These are phyloP conservation scores for Sycobia sp. DNA, from an alignment of 1,140 invertebrate genomes.

Conservation along the genomic window DNA sequence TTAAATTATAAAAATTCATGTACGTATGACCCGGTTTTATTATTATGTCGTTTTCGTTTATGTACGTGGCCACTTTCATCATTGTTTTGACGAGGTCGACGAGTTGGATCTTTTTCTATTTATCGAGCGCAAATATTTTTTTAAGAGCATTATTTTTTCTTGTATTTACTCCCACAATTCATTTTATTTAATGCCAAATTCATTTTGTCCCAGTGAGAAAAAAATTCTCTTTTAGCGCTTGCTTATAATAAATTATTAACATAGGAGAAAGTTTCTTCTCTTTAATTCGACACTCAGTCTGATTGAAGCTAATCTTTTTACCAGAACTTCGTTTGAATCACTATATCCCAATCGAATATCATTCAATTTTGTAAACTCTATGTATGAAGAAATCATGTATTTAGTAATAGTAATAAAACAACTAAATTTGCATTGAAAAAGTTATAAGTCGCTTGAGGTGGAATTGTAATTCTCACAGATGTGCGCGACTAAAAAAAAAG, in stretches of 20 bases:
- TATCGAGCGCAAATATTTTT: background rate
- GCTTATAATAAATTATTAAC: slow-evolving; percentile 32
- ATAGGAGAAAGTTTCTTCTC: slow-evolving; percentile 10
- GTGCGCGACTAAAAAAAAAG: no score
- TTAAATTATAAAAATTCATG: no score
- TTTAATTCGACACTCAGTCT: slow-evolving; percentile 24
- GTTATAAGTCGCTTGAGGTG: no score
- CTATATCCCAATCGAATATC: background rate
- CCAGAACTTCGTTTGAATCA: slow-evolving; percentile 18
- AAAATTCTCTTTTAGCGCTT: slow-evolving; percentile 19
- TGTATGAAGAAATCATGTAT: slow-evolving; percentile 1
- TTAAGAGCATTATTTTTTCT: background rate
- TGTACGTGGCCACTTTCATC: slow-evolving; percentile 54
- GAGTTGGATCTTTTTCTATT: slow-evolving; percentile 17
- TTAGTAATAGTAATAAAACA: background rate
- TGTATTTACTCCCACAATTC: no score
- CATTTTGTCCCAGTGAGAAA: slow-evolving; percentile 21
- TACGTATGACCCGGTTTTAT: no score
- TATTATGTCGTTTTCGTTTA: slow-evolving; percentile 35
- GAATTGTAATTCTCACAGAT: no score
- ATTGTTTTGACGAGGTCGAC: slow-evolving; percentile 56
- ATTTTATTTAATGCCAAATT: slow-evolving; percentile 2
- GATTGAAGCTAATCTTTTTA: slow-evolving; percentile 5
- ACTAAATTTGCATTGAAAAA: no score
- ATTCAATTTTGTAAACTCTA: background rate